Base-by-base conservation (phyloP, 2,888 invertebrate genomes). In the Hetaerina titia region DNA sequence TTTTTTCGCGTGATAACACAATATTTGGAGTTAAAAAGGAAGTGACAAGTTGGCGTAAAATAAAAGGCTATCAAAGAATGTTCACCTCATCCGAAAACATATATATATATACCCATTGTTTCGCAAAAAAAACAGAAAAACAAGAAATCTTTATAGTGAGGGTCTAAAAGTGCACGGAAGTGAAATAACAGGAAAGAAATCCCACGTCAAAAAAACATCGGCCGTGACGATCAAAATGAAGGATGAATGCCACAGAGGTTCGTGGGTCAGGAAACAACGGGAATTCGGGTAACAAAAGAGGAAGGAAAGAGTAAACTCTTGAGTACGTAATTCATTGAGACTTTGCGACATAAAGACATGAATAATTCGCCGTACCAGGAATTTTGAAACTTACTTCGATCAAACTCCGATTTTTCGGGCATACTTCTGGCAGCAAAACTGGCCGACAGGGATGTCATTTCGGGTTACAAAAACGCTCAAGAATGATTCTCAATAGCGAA, bases 181-280 rank as follows among this genome's bases (percentile, higher is more conserved):
- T 81, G 81, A 81, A 81, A 81, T 81, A 31, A 81, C 81, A 81
- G 31, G 31, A 31, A 81, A 81, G 25, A 81, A 81, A 81, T 81
- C 81, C 13, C 81, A 81, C 81, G 81, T 81, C 15, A 31, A 13
- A 31, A n/a, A 31, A 81, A 31, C 81, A 31, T 81, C 81, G 81
- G 25, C 81, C 81, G 31, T 81, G 81, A 81, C 81, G 25, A 81
- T 81, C 81, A 81, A 81, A 81, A 81, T 25, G 31, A 31, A 31
- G 81, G 31, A 11, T 81, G 81, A 17, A 69, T 69, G 8, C 22
- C 19, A 69, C 7, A 7, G 69, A 19, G 69, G 22, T 19, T 69
- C 69, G 22, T 11, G 60, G 13, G 11, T 22, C 22, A 8, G 69
- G 69, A 69, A 69, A 1, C 69, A n/a, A 69, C 69, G 69, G 69